Percentiles rank a stretch among this genome's conserved stretches.
These are phyloP conservation scores for Cherax quadricarinatus DNA, from an alignment of 1,140 invertebrate species.

Conservation along the genomic window DNA sequence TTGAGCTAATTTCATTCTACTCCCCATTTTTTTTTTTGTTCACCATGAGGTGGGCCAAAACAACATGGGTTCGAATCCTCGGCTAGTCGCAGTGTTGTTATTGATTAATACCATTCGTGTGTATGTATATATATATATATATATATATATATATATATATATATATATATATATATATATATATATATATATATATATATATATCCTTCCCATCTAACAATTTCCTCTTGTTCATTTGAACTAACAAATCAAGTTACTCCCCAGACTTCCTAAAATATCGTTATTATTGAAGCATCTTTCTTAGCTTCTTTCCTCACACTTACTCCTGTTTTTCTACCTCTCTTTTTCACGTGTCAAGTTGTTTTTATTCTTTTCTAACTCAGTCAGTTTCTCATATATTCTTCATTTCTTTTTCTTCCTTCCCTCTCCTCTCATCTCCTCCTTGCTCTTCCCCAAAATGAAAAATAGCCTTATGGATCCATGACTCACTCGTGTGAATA, in stretches of 20 bases:
- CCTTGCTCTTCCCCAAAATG: background rate
- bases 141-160: no score
- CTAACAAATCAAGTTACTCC: background rate
- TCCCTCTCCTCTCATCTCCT: background rate
- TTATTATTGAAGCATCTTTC: background rate
- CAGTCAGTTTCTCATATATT: background rate
- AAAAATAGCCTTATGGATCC: background rate
- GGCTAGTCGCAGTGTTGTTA: no score
- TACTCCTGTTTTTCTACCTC: background rate
- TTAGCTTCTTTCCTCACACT: background rate
- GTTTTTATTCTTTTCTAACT: no score
- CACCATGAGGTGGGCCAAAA: no score
- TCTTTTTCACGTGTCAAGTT: background rate
- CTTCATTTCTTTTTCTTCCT: background rate
- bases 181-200: no score
- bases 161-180: no score
- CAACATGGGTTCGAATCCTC: no score
- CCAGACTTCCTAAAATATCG: no score
- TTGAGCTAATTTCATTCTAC: no score
- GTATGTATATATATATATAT: no score
- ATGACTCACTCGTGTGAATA: background rate
- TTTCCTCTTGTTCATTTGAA: background rate
- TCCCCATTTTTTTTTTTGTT: no score
- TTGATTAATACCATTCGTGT: no score
- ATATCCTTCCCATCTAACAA: background rate